Evolutionary conservation across 2,888 invertebrate genomes (phyloP), one percentile per base, ranked within the genome.

Genomic region (Chelonus formosanus): DNA sequence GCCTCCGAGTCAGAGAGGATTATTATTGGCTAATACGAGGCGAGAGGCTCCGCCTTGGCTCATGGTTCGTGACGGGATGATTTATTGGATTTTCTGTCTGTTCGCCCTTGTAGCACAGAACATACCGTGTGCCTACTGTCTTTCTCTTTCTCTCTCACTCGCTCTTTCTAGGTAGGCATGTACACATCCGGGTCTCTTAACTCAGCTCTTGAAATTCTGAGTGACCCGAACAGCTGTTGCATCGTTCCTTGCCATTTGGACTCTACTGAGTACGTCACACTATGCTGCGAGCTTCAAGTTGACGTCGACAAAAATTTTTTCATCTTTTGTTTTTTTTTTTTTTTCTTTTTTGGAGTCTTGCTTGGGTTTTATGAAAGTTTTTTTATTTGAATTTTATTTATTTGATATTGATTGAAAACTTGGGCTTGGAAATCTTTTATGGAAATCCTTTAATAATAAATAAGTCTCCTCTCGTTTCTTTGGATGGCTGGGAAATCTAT

Each of bases 21-120:
- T 86, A 87, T 87, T 87, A 88, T 88, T 88, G 87, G 87, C 86
- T 86, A 86, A 86, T 86, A 86, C 85, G 84, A 85, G 84, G 85
- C 84, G 84, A 85, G 85, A 83, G 83, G 86, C 87, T 84, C 87
- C 87, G 87, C 87, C 87, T 87, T 85, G 84, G 85, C 84, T 85
- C 82, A 82, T 85, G 84, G 85, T 84, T 85, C 86, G 86, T 87
- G 87, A 87, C 87, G 84, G 85, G 84, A 86, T 87, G 87, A 87
- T 87, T 84, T 85, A 87, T 87, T 83, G 86, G 84, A 84, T 85
- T 86, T 85, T 84, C 84, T 86, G 85, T 84, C 83, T 83, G 81
- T 80, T 82, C 82, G 82, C 81, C 82, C 83, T 79, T 82, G 78
- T 81, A 79, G 74, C 77, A 79, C 76, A 76, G 78, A 81, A 76